These are phyloP conservation scores for Rhagonycha lutea DNA, from an alignment of 2,888 invertebrate genomes.

Conservation along the genomic window DNA sequence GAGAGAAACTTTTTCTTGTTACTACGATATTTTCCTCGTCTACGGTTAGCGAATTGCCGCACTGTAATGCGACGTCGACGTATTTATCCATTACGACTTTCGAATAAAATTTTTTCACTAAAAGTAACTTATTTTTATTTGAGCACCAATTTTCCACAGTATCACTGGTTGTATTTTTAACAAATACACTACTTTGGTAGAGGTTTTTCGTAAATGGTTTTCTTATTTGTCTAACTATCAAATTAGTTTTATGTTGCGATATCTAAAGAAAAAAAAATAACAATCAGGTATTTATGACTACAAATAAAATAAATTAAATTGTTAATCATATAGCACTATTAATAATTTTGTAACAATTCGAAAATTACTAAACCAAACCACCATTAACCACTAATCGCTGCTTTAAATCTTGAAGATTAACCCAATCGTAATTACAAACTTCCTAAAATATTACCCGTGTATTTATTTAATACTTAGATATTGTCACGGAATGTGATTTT, in stretches of 20 bases:
- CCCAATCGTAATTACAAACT: background rate
- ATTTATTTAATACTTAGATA: background rate
- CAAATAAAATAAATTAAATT: background rate
- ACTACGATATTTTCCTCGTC: constrained; percentile 43
- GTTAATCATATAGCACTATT: background rate
- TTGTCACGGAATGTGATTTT: background rate
- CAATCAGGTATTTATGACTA: background rate
- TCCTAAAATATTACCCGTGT: background rate
- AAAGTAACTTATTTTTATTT: background rate
- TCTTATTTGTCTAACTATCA: background rate
- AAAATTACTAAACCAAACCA: background rate
- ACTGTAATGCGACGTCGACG: constrained; percentile 30
- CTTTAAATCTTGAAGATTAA: background rate
- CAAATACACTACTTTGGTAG: background rate
- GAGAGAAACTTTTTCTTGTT: constrained; percentile 36
- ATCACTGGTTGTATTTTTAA: background rate
- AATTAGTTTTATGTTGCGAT: background rate
- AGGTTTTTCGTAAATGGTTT: background rate
- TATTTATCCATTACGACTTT: background rate
- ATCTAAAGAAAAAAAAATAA: background rate
- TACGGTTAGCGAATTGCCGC: constrained; percentile 37
- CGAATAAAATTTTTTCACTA: background rate
- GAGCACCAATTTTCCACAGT: background rate
- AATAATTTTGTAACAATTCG: background rate
- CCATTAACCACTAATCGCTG: background rate